Conservation (phyloP, 2,888 invertebrate genomes). For the Agrotis clavis region DNA sequence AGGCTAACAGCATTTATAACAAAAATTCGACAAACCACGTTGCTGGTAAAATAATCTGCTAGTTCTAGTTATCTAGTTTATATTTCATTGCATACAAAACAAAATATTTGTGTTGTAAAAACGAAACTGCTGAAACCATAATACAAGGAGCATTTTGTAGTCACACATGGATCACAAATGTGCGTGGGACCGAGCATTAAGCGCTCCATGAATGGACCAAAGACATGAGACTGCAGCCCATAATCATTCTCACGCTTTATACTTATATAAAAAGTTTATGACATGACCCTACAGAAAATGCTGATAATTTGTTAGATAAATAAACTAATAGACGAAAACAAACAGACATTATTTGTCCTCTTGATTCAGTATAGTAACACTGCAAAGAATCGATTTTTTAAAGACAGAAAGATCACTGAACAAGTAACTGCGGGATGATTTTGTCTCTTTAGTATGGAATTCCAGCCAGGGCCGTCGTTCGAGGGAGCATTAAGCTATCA, state of each 20-base stretch:
- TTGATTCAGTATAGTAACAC: conserved; percentile 5
- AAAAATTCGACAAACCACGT: conserved; percentile 4
- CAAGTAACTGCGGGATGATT: conserved; percentile 66
- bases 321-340: conserved; percentile 40
- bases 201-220: conserved; percentile 82
- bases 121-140: conserved; percentile 35
- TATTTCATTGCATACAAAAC: background rate
- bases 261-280: conserved; percentile 76
- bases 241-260: conserved; percentile 85
- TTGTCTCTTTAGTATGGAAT: conserved; percentile 81
- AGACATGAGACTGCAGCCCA: conserved; percentile 80
- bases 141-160: conserved; percentile 56
- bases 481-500: conserved; percentile 86
- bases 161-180: conserved; percentile 85
- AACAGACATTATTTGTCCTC: background rate
- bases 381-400: conserved; percentile 3
- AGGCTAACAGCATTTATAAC: conserved; percentile 2
- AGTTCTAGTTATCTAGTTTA: background rate
- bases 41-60: background rate
- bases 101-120: conserved; percentile 32
- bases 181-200: conserved; percentile 80
- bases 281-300: conserved; percentile 61
- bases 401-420: conserved; percentile 11
- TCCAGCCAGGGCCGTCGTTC: conserved; percentile 73
- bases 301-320: conserved; percentile 63